These are phyloP conservation scores for Drosophila subsilvestris DNA, from an alignment of 2,888 invertebrate genomes.

Conservation along the genomic window DNA sequence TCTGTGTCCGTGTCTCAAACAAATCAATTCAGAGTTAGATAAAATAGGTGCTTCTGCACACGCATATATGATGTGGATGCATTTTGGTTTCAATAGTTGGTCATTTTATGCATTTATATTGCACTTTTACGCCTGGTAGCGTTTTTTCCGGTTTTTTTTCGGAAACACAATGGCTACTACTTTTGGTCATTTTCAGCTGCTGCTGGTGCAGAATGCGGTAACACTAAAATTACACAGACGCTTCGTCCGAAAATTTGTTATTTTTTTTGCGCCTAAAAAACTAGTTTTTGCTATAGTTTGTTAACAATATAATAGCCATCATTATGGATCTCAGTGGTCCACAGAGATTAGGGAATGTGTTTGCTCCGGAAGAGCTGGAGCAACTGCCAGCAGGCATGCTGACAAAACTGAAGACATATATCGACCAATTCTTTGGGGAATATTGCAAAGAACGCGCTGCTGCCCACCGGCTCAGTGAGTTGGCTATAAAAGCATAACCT, in stretches of 20 bases:
- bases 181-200: neutral
- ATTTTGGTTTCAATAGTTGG: neutral
- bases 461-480: neutral
- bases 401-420: neutral
- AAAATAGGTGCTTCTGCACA: neutral
- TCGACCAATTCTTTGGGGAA: neutral
- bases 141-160: neutral
- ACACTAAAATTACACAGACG: neutral
- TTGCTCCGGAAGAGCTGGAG: constrained; percentile 86
- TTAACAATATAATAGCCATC: constrained; percentile 13
- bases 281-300: neutral
- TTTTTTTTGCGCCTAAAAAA: neutral
- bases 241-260: neutral
- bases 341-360: constrained; percentile 83
- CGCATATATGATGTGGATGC: too few relatives aligned
- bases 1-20: neutral
- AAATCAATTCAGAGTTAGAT: neutral
- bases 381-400: constrained; percentile 85
- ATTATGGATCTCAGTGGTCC: constrained; percentile 83
- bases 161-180: neutral
- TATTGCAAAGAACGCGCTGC: neutral
- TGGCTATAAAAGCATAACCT: neutral
- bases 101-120: neutral
- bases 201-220: neutral
- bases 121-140: neutral